These are phyloP conservation scores for Scolopax bukidnonensis DNA, from an alignment of 2,797 vertebrate species.

Conservation along the genomic window DNA sequence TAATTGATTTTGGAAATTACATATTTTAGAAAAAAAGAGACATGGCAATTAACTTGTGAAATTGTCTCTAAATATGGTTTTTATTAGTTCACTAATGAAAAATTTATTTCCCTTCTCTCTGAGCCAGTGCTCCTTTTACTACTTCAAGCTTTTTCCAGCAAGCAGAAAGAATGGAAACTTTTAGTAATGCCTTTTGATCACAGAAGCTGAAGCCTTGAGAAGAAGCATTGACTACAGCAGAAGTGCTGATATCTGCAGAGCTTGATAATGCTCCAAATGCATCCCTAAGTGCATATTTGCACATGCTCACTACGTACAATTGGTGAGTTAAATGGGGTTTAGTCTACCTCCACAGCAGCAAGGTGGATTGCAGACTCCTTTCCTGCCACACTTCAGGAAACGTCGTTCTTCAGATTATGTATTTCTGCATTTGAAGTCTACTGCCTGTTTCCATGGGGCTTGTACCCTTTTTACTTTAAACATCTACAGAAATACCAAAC, in stretches of 20 bases:
- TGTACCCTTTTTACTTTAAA: background rate
- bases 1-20: background rate
- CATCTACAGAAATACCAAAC: background rate
- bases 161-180: slow-evolving; percentile 19
- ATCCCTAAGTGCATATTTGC: background rate
- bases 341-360: background rate
- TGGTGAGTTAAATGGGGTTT: slow-evolving; percentile 5
- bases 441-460: background rate
- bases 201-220: slow-evolving; percentile 19
- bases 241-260: background rate
- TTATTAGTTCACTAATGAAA: background rate
- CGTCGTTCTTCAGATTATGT: accelerated
- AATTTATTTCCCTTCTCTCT: slow-evolving; percentile 22
- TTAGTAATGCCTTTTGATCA: background rate
- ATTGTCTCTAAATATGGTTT: background rate
- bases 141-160: background rate
- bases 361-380: background rate
- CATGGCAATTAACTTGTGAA: background rate
- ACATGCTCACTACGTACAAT: background rate
- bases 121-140: background rate
- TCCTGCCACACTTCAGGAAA: background rate
- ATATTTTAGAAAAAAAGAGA: background rate
- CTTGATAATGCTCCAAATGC: background rate
- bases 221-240: background rate
- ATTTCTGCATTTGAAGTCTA: background rate